A percentile compares a stretch with the other conserved stretches of the same genome.
Conservation (phyloP, 2,797 vertebrate species). For the Pseudochromis fuscus region DNA sequence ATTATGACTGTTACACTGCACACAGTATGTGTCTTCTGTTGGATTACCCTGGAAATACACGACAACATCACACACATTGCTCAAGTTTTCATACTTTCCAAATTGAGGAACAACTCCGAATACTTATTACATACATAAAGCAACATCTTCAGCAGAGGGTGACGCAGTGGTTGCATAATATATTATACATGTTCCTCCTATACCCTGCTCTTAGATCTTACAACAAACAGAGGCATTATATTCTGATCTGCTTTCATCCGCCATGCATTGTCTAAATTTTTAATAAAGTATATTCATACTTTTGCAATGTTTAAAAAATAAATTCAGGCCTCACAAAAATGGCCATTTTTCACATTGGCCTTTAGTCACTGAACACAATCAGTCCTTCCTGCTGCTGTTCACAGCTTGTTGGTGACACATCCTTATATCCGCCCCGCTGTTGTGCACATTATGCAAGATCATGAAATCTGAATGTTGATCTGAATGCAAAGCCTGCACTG, state of each 20-base stretch:
- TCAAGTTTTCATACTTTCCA: neutral
- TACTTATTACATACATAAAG: too few species aligned
- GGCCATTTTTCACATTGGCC: constrained; percentile 7
- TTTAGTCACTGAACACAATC: neutral
- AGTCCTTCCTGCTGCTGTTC: constrained; percentile 26
- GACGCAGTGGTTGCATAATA: neutral
- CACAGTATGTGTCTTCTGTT: neutral
- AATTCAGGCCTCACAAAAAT: neutral
- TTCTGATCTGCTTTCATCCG: neutral
- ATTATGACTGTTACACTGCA: neutral
- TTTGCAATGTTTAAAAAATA: constrained; percentile 2
- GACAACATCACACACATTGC: constrained; percentile 14
- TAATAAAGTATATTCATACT: neutral
- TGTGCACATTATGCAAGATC: constrained; percentile 26
- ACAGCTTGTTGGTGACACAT: constrained; percentile 7
- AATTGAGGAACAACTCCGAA: constrained; percentile 1
- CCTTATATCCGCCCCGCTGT: neutral
- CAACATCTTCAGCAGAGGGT: neutral
- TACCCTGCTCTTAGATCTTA: neutral
- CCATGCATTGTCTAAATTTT: neutral
- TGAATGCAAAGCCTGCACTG: neutral
- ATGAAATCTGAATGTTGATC: constrained; percentile 35
- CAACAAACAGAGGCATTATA: neutral
- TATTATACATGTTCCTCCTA: neutral
- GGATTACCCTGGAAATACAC: constrained; percentile 17